Percentiles rank a stretch among this genome's conserved stretches.
Evolutionary conservation across 1,140 invertebrate genomes (phyloP).

Genomic region (Amyelois transitella): DNA sequence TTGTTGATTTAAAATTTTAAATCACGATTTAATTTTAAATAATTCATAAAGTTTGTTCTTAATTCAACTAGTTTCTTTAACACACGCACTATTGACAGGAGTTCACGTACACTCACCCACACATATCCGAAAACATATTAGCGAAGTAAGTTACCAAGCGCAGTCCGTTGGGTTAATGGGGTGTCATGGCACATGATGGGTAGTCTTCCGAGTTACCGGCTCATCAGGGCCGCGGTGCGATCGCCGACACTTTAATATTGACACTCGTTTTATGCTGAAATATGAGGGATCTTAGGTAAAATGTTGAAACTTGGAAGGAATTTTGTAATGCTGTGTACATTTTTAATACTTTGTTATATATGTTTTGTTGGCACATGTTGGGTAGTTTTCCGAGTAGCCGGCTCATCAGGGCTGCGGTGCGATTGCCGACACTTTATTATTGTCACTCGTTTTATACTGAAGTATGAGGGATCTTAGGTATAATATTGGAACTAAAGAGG

Average conservation of each 20-base stretch:
- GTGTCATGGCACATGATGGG: slow-evolving; percentile 64
- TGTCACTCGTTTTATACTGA: slow-evolving; percentile 45
- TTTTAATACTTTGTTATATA: too few relatives aligned
- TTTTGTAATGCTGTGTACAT: neutral
- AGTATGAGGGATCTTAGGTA: slow-evolving; percentile 23
- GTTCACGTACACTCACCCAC: neutral
- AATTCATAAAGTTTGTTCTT: too few relatives aligned
- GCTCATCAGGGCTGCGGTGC: slow-evolving; percentile 47
- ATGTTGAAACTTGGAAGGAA: neutral
- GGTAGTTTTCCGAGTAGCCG: slow-evolving; percentile 47
- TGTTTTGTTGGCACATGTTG: slow-evolving; percentile 58
- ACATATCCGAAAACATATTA: slow-evolving; percentile 42
- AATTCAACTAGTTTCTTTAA: too few relatives aligned
- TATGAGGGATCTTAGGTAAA: slow-evolving; percentile 16
- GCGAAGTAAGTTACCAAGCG: slow-evolving; percentile 46
- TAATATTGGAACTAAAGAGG: neutral
- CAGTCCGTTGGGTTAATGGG: slow-evolving; percentile 55
- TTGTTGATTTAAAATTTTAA: too few relatives aligned
- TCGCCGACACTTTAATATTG: slow-evolving; percentile 44
- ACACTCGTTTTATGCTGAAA: slow-evolving; percentile 45
- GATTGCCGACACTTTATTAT: slow-evolving; percentile 39
- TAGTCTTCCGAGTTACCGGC: slow-evolving; percentile 45
- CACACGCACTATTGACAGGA: neutral
- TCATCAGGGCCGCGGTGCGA: slow-evolving; percentile 46
- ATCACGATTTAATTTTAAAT: too few relatives aligned